Evolutionary conservation across 2,888 invertebrate genomes (phyloP), one percentile per base, ranked within the genome.

Genomic region (Teleogryllus oceanicus): DNA sequence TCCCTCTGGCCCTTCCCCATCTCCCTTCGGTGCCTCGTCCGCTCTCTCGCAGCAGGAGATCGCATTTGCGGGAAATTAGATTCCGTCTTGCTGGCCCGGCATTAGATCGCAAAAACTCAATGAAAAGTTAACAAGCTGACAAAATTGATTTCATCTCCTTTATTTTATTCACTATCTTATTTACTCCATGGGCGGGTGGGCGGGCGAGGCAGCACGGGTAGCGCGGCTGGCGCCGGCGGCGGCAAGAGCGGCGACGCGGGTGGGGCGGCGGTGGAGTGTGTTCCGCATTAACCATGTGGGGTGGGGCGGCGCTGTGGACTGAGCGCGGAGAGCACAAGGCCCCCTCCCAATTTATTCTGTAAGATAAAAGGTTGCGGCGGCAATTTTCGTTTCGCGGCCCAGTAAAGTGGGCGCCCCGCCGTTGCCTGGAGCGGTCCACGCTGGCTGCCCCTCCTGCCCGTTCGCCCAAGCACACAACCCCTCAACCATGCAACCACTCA

Each of bases 121-220:
- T 62, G n/a, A 62, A 62, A 62, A 62, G 62, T 62, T 62, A 62
- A 62, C 62, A 62, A 62, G 62, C 62, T 62, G 62, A n/a, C 62
- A 62, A 62, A 62, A 62, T 62, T 62, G 62, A n/a, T 62, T 62
- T 62, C 62, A 62, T 62, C 62, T 18, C 62, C 13, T 62, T n/a
- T n/a, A 62, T 62, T 62, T 62, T 62, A 62, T 62, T 62, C 62
- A 62, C 62, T 62, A 62, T 62, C 62, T 62, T 62, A 62, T 62
- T 62, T 62, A 62, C n/a, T n/a, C n/a, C 62, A n/a, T 62, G 16
- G 62, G 11, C n/a, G 62, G 16, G 62, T 62, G n/a, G 13, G 62
- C 62, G 4, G 13, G 16, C n/a, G 62, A 62, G 62, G n/a, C 16
- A 62, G n/a, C 62, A 62, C 62, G n/a, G 11, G 62, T 18, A 62